These are phyloP conservation scores for Agrochola lota DNA, from an alignment of 2,888 invertebrate genomes.

Conservation along the genomic window DNA sequence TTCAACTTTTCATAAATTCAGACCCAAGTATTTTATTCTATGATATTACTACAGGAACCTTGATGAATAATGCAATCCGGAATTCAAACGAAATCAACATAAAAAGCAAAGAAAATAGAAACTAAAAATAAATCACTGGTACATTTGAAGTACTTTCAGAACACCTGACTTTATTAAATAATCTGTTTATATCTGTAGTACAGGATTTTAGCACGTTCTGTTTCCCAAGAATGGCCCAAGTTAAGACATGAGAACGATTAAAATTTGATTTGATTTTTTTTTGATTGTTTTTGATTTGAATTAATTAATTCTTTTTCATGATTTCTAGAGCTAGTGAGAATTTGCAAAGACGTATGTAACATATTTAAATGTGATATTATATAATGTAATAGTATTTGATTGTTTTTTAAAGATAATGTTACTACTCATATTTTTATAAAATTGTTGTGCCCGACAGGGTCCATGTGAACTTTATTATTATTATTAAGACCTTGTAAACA, in stretches of 20 bases:
- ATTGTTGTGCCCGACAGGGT: too few relatives aligned
- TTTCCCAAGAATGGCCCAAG: conserved; percentile 17
- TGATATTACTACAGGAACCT: conserved; percentile 7
- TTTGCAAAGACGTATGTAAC: too few relatives aligned
- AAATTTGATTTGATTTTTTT: too few relatives aligned
- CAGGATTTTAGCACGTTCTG: conserved; percentile 37
- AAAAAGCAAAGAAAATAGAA: conserved; percentile 23
- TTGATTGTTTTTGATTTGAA: too few relatives aligned
- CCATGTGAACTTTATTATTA: too few relatives aligned
- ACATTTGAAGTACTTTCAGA: conserved; percentile 18
- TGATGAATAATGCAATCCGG: conserved; percentile 29
- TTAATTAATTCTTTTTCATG: too few relatives aligned
- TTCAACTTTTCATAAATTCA: not conserved
- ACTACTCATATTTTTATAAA: too few relatives aligned
- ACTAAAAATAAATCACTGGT: conserved; percentile 20
- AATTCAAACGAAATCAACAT: conserved; percentile 27
- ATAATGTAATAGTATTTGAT: too few relatives aligned
- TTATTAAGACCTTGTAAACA: too few relatives aligned
- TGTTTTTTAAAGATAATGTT: too few relatives aligned
- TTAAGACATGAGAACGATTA: not conserved
- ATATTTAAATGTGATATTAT: too few relatives aligned
- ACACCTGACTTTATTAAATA: conserved; percentile 53
- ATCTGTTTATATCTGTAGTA: conserved; percentile 50
- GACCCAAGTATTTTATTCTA: not conserved
- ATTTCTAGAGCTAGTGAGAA: too few relatives aligned